Evolutionary conservation across 2,888 invertebrate genomes (phyloP).

Genomic region (Cyrtodaria siliqua): DNA sequence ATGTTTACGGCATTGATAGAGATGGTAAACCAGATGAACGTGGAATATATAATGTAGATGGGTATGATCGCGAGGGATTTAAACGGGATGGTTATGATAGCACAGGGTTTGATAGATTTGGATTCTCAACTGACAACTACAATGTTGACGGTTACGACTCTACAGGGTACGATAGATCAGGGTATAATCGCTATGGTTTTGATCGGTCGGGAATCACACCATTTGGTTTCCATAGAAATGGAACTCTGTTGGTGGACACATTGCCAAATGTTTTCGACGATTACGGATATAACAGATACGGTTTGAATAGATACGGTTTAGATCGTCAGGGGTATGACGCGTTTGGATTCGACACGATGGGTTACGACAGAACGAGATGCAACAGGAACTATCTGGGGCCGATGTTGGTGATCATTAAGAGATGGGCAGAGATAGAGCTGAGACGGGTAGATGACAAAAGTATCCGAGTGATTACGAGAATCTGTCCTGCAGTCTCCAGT

Average conservation of each 20-base stretch:
- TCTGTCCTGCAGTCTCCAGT: slow-evolving; percentile 73
- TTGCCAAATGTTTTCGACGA: slow-evolving; percentile 67
- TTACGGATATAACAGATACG: slow-evolving; percentile 80
- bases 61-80: slow-evolving; percentile 80
- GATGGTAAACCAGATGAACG: slow-evolving; percentile 73
- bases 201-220: slow-evolving; percentile 78
- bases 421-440: slow-evolving; percentile 73
- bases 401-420: slow-evolving; percentile 79
- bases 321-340: slow-evolving; percentile 81
- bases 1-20: slow-evolving; percentile 74
- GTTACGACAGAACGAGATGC: slow-evolving; percentile 78
- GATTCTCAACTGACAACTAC: slow-evolving; percentile 79
- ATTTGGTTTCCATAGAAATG: slow-evolving; percentile 77
- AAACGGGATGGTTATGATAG: slow-evolving; percentile 79
- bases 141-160: slow-evolving; percentile 83
- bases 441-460: slow-evolving; percentile 66
- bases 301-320: slow-evolving; percentile 80
- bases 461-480: slow-evolving; percentile 70
- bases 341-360: slow-evolving; percentile 82
- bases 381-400: slow-evolving; percentile 82
- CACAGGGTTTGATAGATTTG: slow-evolving; percentile 79
- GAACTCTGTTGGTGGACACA: slow-evolving; percentile 56
- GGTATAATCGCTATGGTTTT: slow-evolving; percentile 83
- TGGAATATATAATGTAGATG: slow-evolving; percentile 74
- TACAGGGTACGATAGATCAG: slow-evolving; percentile 80